Evolutionary conservation across 2,113 vertebrate species (phyloP), one percentile per base, ranked within the genome.

Genomic region (Plecturocebus donacophilus): DNA sequence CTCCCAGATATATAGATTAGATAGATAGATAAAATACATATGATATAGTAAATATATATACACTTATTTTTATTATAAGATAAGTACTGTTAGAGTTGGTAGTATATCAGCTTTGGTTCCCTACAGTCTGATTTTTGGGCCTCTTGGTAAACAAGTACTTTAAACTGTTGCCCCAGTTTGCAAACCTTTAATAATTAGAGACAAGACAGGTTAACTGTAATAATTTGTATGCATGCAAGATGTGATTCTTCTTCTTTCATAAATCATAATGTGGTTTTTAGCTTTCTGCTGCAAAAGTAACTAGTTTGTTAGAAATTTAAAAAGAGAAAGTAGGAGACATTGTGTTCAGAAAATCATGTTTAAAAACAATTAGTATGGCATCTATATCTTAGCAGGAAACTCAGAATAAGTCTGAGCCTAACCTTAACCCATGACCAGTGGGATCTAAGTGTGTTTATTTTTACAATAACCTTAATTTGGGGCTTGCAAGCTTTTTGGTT

Each of bases 381-480:
- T 90, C 92, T 94, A 81, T 47, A 76, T 76, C 23, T 91, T 75
- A 76, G 61, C 91, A 93, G 35, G 96, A 96, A 97, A 95, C 90
- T 71, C 76, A 56, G n/a, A 86, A 94, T 97, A 93, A 95, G 71
- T 88, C 71, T 27, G 42, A 81, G 71, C 13, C 96, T 97, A 80
- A 95, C 91, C 95, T 95, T 89, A 87, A 47, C 71, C 73, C 81
- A 0, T 95, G 94, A 95, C 95, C 95, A 94, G 8, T 93, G 88
- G 93, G 94, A 77, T 91, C 71, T 77, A 25, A 84, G 27, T 64
- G 38, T 30, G 2, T 0, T 96, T 97, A 61, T 95, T 98, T 98
- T 98, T 94, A 88, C 82, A 97, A 17, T 75, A 40, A n/a, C 90
- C 75, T 97, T 97, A 97, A 97, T 98, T 97, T 96, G 71, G 88